phyloP scores from a whole-genome alignment of 2,797 vertebrate genomes.

The Heteromormyrus szaboi region DNA sequence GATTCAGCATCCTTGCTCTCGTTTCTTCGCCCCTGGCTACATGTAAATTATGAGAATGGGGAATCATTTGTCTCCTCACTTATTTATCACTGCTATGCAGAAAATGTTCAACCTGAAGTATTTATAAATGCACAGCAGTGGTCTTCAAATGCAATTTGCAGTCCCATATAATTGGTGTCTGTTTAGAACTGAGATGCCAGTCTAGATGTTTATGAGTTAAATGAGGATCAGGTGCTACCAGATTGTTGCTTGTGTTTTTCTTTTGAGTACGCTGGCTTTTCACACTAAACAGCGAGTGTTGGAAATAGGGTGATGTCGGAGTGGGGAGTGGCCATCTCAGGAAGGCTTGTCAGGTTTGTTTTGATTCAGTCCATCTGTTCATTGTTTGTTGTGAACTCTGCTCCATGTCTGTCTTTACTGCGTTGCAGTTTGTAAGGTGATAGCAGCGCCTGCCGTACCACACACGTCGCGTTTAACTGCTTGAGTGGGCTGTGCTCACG shows the following conservation, averaged over 20 bases:
- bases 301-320: background rate
- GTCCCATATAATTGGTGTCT: background rate
- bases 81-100: background rate
- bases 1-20: background rate
- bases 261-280: background rate
- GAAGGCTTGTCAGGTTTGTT: background rate
- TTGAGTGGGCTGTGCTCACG: background rate
- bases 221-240: background rate
- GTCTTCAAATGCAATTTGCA: background rate
- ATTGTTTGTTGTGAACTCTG: background rate
- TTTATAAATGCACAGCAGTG: background rate
- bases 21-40: background rate
- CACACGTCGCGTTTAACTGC: background rate
- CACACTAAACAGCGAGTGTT: background rate
- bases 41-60: background rate
- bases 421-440: background rate
- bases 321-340: background rate
- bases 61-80: background rate
- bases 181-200: background rate
- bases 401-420: background rate
- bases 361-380: background rate
- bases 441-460: background rate
- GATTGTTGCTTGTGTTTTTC: background rate
- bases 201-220: background rate
- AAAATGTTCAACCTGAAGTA: background rate